These are phyloP conservation scores for Caenorhabditis uteleia DNA, from an alignment of 2,888 invertebrate species.

Conservation along the genomic window DNA sequence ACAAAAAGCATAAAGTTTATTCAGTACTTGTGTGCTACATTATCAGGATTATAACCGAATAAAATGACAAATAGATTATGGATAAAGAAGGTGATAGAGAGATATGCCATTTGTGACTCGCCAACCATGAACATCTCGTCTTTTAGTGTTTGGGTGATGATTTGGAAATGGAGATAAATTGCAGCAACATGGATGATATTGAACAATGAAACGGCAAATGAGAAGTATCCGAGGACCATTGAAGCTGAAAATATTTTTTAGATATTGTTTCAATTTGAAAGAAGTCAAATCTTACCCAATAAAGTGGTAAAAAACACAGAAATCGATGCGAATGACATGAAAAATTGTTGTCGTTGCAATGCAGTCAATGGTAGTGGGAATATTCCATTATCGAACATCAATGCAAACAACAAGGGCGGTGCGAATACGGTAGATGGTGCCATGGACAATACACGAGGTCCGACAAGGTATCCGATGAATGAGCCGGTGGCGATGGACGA, in stretches of 20 bases:
- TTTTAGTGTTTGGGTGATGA: too few species aligned
- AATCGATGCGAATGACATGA: slow-evolving; percentile 23
- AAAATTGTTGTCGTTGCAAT: slow-evolving; percentile 29
- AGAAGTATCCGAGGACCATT: slow-evolving; percentile 38
- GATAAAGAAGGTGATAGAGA: too few species aligned
- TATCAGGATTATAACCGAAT: too few species aligned
- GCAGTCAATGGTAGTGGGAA: slow-evolving; percentile 11
- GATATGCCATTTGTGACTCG: too few species aligned
- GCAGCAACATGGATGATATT: slow-evolving; percentile 40
- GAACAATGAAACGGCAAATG: slow-evolving; percentile 37
- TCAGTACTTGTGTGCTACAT: too few species aligned
- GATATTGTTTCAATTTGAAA: too few species aligned
- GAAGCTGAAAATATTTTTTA: slow-evolving; percentile 17
- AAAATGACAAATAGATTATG: too few species aligned
- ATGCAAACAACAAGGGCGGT: slow-evolving; percentile 42
- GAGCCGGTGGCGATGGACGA: slow-evolving; percentile 37
- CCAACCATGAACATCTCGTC: too few species aligned
- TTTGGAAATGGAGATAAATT: slow-evolving; percentile 54
- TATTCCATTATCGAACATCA: slow-evolving; percentile 41
- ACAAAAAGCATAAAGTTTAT: too few species aligned
- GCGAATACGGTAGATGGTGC: slow-evolving; percentile 50
- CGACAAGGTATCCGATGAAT: slow-evolving; percentile 48
- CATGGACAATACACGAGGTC: slow-evolving; percentile 34
- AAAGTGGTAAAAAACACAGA: slow-evolving; percentile 20
- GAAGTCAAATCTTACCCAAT: too few species aligned